A percentile compares a stretch with the other conserved stretches of the same genome.
phyloP scores from a whole-genome alignment of 2,888 invertebrate genomes.

The Anagyrus pseudococci region DNA sequence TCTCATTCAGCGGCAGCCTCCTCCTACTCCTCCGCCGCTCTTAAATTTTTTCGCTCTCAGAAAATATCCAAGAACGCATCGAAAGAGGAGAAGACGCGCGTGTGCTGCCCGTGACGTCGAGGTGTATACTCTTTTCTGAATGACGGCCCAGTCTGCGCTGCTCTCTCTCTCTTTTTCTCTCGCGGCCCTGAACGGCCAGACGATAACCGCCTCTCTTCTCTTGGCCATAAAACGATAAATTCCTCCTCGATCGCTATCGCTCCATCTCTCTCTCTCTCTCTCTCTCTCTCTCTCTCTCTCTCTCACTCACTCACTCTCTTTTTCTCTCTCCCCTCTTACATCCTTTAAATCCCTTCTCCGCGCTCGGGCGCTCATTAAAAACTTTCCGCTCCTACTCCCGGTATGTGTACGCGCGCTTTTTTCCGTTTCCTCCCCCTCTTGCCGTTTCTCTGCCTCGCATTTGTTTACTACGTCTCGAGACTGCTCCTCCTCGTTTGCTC shows the following conservation, averaged over 20 bases:
- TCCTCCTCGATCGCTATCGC: constrained; percentile 18
- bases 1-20: not conserved
- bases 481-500: not conserved
- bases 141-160: not conserved
- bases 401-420: not conserved
- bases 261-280: constrained; percentile 7
- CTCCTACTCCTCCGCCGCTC: not conserved
- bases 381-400: constrained; percentile 7
- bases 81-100: not conserved
- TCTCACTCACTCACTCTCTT: constrained; percentile 3
- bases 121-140: constrained; percentile 18
- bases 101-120: not conserved
- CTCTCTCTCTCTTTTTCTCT: no score
- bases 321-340: not conserved
- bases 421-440: not conserved
- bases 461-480: constrained; percentile 9
- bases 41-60: no score
- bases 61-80: constrained; percentile 7
- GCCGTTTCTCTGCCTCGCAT: not conserved
- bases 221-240: constrained; percentile 18
- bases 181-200: constrained; percentile 14
- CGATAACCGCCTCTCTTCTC: constrained; percentile 9
- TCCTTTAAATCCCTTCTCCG: no score
- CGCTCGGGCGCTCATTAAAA: no score
- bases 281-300: constrained; percentile 9